Conservation (phyloP, 2,113 vertebrate genomes). For the Climacteris rufus region DNA sequence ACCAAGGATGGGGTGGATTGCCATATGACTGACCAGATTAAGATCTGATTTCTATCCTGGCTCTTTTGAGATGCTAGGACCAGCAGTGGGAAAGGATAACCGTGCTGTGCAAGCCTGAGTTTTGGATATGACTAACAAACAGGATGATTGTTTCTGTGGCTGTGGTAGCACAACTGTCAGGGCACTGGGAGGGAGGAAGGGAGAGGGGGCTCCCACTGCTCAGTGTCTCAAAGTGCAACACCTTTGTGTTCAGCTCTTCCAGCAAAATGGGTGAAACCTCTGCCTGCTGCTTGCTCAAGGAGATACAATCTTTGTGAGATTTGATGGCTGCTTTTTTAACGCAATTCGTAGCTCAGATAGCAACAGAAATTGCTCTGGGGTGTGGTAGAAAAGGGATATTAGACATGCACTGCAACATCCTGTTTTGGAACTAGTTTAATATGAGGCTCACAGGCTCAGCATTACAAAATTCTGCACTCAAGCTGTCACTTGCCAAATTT, state of each 20-base stretch:
- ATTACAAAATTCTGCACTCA: constrained; percentile 51
- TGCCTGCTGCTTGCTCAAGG: background rate
- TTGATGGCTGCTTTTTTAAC: background rate
- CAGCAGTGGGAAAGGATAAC: background rate
- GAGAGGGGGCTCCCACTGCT: background rate
- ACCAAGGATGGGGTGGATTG: background rate
- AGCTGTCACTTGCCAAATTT: constrained; percentile 51
- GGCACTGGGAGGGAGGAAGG: accelerated
- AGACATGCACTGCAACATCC: constrained; percentile 54
- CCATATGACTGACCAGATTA: background rate
- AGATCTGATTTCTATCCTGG: constrained; percentile 14
- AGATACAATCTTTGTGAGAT: background rate
- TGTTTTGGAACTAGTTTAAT: constrained; percentile 56
- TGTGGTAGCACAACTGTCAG: background rate
- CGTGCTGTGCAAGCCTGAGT: background rate
- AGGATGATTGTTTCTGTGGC: background rate
- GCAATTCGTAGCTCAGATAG: constrained; percentile 26
- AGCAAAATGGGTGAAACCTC: background rate
- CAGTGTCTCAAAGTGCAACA: background rate
- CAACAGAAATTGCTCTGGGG: constrained; percentile 37
- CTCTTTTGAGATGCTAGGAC: background rate
- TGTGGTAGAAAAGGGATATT: constrained; percentile 61
- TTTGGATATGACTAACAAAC: constrained; percentile 2
- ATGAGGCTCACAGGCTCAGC: background rate
- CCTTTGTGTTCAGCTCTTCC: background rate